Percentiles rank a stretch among this genome's conserved stretches.
Evolutionary conservation across 2,113 vertebrate species (phyloP).

Genomic region (Lagopus muta): DNA sequence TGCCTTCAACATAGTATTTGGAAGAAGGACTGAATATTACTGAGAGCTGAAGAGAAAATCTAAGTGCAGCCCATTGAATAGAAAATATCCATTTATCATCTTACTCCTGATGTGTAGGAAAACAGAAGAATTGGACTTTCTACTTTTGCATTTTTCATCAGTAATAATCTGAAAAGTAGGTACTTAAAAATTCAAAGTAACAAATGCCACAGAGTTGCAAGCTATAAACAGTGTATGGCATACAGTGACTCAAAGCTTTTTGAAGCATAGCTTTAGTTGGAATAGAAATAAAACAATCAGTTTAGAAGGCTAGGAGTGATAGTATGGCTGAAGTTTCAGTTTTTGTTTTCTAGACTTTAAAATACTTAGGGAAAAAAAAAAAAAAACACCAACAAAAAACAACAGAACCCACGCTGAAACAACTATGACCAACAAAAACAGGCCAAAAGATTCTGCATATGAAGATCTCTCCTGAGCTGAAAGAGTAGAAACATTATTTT

Average conservation of each 20-base stretch:
- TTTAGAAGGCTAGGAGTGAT: background rate
- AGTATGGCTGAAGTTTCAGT: background rate
- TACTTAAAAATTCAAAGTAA: background rate
- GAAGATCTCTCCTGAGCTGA: background rate
- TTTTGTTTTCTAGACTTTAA: background rate
- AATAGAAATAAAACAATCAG: background rate
- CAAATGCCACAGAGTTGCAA: background rate
- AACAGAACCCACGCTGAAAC: background rate
- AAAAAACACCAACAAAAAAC: background rate
- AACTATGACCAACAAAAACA: background rate
- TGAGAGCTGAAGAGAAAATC: background rate
- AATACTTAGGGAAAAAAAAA: background rate
- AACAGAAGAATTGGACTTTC: background rate
- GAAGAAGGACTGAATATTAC: background rate
- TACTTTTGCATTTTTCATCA: background rate
- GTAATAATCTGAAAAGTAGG: background rate
- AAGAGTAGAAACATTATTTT: background rate
- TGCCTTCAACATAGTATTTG: background rate
- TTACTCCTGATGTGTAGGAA: background rate
- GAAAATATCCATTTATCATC: background rate
- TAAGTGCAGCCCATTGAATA: fast-evolving
- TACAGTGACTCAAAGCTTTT: background rate
- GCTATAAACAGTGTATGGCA: background rate
- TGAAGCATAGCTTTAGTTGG: background rate
- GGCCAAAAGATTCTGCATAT: background rate